A percentile compares a stretch with the other conserved stretches of the same genome.
These are phyloP conservation scores for Pipistrellus kuhlii DNA, from an alignment of 2,797 vertebrate species.

Conservation along the genomic window DNA sequence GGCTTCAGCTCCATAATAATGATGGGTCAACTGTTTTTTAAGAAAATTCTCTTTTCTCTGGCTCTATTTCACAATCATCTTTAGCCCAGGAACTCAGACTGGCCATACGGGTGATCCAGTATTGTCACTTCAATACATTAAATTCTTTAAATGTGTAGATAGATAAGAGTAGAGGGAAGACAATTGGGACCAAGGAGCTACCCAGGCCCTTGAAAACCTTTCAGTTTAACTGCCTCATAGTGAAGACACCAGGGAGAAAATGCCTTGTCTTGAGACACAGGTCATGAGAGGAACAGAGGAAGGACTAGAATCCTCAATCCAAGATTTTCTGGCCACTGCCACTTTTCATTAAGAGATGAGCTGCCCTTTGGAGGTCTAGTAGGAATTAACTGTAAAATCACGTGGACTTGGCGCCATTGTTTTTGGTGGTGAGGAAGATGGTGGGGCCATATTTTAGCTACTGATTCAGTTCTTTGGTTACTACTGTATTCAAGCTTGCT, in stretches of 20 bases:
- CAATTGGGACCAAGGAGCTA: too few relatives aligned
- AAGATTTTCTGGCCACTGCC: not conserved
- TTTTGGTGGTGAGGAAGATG: not conserved
- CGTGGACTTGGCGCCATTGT: not conserved
- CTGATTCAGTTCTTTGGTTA: not conserved
- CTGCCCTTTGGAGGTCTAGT: not conserved
- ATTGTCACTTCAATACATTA: not conserved
- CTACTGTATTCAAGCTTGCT: not conserved
- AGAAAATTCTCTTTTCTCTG: slow-evolving; percentile 10
- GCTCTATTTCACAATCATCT: slow-evolving; percentile 5
- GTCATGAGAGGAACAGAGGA: not conserved
- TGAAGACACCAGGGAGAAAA: not conserved
- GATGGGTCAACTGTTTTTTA: not conserved
- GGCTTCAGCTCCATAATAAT: not conserved
- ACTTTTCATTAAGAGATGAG: slow-evolving; percentile 28
- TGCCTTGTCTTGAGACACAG: not conserved
- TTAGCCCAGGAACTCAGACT: not conserved
- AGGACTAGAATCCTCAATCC: not conserved
- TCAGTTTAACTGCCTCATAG: not conserved
- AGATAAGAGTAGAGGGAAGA: not conserved
- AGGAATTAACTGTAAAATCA: not conserved
- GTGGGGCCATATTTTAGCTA: not conserved
- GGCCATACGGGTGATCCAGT: not conserved
- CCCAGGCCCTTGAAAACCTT: not conserved
- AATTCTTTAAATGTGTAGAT: not conserved